These are phyloP conservation scores for Camponotus vicinus DNA, from an alignment of 1,140 invertebrate genomes.

Conservation along the genomic window DNA sequence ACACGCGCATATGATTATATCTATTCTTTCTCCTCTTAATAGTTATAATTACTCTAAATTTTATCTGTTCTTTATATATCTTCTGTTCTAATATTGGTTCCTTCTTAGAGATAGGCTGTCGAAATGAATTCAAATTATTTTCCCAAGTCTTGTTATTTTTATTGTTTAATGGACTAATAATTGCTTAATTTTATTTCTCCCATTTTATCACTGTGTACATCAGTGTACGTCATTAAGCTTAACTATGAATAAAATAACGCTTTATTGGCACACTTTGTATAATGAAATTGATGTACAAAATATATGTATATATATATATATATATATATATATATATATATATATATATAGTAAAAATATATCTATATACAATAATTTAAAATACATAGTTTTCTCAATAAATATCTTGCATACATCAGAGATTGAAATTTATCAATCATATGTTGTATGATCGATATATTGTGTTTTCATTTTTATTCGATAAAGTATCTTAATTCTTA, in stretches of 20 bases:
- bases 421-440: conserved; percentile 20
- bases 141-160: conserved; percentile 24
- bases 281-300: conserved; percentile 64
- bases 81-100: conserved; percentile 82
- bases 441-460: not conserved
- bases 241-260: conserved; percentile 47
- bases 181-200: conserved; percentile 14
- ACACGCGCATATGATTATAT: not conserved
- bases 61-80: conserved; percentile 76
- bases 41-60: conserved; percentile 47
- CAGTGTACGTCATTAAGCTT: conserved; percentile 64
- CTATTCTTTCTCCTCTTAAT: conserved; percentile 5
- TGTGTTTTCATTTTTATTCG: conserved; percentile 3
- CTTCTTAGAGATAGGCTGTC: conserved; percentile 48
- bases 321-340: no score
- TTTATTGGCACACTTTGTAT: conserved; percentile 69
- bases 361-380: conserved; percentile 59
- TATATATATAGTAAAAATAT: conserved; percentile 48
- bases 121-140: conserved; percentile 59
- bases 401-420: conserved; percentile 28
- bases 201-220: conserved; percentile 82
- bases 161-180: conserved; percentile 75
- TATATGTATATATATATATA: conserved; percentile 52
- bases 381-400: conserved; percentile 44
- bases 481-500: conserved; percentile 23